Percentiles rank a stretch among this genome's conserved stretches.
Conservation (phyloP, 2,113 vertebrate genomes). For the Nothobranchius kuhntae region DNA sequence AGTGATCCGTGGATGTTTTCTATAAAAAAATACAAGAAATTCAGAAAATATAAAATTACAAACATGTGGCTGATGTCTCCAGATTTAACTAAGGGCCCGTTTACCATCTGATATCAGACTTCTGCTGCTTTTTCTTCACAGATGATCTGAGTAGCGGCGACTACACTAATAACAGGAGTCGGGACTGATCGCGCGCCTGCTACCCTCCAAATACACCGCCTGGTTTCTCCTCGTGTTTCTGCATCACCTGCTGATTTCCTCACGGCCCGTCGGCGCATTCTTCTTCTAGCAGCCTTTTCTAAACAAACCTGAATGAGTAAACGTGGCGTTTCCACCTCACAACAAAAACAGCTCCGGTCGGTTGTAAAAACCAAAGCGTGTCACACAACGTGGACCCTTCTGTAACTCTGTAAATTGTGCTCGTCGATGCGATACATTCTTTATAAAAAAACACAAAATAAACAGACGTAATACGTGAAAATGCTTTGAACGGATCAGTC, state of each 20-base stretch:
- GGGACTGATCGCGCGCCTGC: constrained; percentile 3
- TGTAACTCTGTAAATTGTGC: constrained; percentile 74
- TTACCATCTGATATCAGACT: too few relatives aligned
- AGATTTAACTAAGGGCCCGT: too few relatives aligned
- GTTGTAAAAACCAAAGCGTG: constrained; percentile 16
- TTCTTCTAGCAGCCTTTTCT: too few relatives aligned
- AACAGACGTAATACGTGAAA: constrained; percentile 25
- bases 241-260: neutral
- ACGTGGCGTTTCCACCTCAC: constrained; percentile 16
- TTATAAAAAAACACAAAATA: constrained; percentile 21
- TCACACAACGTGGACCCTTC: constrained; percentile 23
- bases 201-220: constrained; percentile 8
- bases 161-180: constrained; percentile 12
- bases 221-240: neutral
- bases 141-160: neutral
- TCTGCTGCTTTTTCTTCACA: too few relatives aligned
- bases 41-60: neutral
- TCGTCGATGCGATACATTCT: constrained; percentile 77
- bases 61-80: neutral
- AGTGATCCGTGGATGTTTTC: constrained; percentile 25
- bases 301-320: too few relatives aligned
- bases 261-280: neutral
- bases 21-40: constrained; percentile 28
- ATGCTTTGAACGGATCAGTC: constrained; percentile 31
- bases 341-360: constrained; percentile 26